Conservation (phyloP, 1,140 invertebrate genomes). For the Ostrea edulis region DNA sequence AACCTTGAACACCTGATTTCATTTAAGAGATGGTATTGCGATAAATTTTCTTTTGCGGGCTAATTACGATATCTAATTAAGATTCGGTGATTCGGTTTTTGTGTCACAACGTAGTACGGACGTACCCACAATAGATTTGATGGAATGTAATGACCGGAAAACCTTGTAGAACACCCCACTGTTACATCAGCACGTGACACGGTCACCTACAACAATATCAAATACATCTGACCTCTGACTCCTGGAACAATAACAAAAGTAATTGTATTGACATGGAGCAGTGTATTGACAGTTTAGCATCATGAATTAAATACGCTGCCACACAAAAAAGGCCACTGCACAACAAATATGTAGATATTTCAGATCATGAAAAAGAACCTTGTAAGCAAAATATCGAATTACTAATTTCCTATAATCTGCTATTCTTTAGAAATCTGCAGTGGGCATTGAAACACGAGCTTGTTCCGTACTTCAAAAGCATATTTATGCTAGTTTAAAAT, state of each 20-base stretch:
- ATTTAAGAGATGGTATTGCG: background rate
- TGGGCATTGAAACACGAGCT: background rate
- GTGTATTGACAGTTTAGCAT: background rate
- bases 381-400: background rate
- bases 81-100: background rate
- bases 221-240: background rate
- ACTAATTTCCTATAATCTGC: background rate
- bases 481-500: background rate
- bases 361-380: background rate
- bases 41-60: background rate
- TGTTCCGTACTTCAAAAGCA: background rate
- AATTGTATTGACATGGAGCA: background rate
- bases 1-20: conserved; percentile 14
- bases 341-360: background rate
- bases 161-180: background rate
- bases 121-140: background rate
- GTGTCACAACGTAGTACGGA: background rate
- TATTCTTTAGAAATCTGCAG: background rate
- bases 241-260: background rate
- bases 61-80: conserved; percentile 4
- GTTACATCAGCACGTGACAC: background rate
- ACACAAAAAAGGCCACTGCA: background rate
- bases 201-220: conserved; percentile 19
- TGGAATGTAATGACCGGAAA: background rate
- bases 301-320: background rate